Conservation (phyloP, 2,888 invertebrate species). For the Caenorhabditis sp. region DNA sequence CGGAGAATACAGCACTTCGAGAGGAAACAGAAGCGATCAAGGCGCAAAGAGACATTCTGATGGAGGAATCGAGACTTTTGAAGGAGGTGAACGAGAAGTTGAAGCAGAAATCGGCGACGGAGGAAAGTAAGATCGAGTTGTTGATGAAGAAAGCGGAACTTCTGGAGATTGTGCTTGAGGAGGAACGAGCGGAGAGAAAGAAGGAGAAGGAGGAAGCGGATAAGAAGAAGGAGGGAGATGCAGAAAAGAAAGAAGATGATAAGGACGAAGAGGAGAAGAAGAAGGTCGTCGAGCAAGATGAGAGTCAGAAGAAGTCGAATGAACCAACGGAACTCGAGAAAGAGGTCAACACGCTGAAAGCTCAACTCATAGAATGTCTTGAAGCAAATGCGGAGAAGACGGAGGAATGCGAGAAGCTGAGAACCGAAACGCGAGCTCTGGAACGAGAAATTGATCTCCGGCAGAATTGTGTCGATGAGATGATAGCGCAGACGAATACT, state of each 20-base stretch:
- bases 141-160: slow-evolving; percentile 11
- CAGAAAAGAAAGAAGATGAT: slow-evolving; percentile 16
- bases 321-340: background rate
- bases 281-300: background rate
- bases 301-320: background rate
- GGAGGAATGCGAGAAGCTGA: slow-evolving; percentile 69
- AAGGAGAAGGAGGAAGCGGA: background rate
- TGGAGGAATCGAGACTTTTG: slow-evolving; percentile 55
- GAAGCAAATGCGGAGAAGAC: slow-evolving; percentile 69
- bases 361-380: slow-evolving; percentile 68
- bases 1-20: slow-evolving; percentile 44
- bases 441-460: slow-evolving; percentile 65
- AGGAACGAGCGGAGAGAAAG: background rate
- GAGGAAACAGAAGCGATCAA: slow-evolving; percentile 50
- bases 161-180: slow-evolving; percentile 25
- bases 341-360: background rate
- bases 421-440: slow-evolving; percentile 53
- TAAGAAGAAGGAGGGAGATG: slow-evolving; percentile 1
- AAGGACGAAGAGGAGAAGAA: slow-evolving; percentile 10
- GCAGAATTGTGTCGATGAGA: slow-evolving; percentile 71
- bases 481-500: slow-evolving; percentile 70
- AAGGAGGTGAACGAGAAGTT: slow-evolving; percentile 62
- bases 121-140: slow-evolving; percentile 51
- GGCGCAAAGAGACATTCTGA: slow-evolving; percentile 48
- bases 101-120: slow-evolving; percentile 50